Percentiles rank a stretch among this genome's conserved stretches.
Evolutionary conservation across 1,140 invertebrate genomes (phyloP).

Genomic region (Yoshiicerus persimilis): DNA sequence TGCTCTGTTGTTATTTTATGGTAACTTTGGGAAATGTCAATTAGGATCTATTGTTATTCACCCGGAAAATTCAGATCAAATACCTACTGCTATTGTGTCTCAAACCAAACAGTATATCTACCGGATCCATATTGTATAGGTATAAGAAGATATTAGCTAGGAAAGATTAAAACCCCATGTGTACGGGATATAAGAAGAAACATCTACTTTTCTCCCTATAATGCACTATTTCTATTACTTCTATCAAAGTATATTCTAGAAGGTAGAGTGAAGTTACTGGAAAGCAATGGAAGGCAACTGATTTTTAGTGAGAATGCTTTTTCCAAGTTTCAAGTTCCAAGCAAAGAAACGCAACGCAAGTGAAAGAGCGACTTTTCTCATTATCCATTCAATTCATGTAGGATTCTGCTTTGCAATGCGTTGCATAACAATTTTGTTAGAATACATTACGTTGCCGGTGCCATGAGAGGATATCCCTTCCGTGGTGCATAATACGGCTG

Average conservation of each 20-base stretch:
- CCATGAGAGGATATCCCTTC: too few species aligned
- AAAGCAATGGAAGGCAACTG: background rate
- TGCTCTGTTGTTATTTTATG: background rate
- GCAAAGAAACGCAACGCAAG: background rate
- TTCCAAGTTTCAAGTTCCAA: background rate
- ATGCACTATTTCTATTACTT: too few species aligned
- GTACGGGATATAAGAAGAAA: too few species aligned
- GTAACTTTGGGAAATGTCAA: background rate
- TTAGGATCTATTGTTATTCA: constrained; percentile 15
- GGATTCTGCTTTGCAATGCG: background rate
- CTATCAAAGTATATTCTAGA: too few species aligned
- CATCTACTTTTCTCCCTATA: too few species aligned
- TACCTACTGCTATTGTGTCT: too few species aligned
- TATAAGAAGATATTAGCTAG: background rate
- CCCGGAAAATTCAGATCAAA: background rate
- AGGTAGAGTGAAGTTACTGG: too few species aligned
- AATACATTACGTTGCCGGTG: background rate
- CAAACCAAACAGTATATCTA: too few species aligned
- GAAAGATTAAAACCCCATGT: too few species aligned
- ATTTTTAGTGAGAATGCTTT: background rate
- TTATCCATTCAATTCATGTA: background rate
- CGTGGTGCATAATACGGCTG: too few species aligned
- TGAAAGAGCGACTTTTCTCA: background rate
- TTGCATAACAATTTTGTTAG: background rate
- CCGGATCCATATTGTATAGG: too few species aligned